Evolutionary conservation across 2,888 invertebrate species (phyloP), one percentile per base, ranked within the genome.

Genomic region (Taphrorychus bicolor): DNA sequence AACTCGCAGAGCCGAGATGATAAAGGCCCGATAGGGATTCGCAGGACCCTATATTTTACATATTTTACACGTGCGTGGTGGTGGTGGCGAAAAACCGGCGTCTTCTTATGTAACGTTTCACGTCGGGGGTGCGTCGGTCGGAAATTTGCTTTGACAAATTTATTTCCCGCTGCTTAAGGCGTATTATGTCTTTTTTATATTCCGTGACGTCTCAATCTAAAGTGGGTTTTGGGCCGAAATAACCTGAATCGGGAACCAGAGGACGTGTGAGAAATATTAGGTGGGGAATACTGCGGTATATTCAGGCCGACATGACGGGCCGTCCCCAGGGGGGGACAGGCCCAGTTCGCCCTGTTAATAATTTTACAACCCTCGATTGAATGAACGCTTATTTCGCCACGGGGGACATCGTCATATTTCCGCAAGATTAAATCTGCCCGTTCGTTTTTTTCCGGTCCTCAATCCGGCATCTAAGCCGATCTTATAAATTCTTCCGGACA

Each of bases 101-200:
- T 32, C 24, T 32, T 54, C 54, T 54, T 54, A 32, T 32, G 54
- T 54, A 54, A 54, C 54, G 7, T 18, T 52, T 54, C 32, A 18
- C 16, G 56, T 23, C 52, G 40, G 17, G 54, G 32, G 54, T 14
- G 32, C 32, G 24, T 32, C 24, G 32, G n/a, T 21, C 54, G 54
- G 21, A 54, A 54, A 54, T 54, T 54, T 54, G 54, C 54, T 32
- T 54, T 69, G 69, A 69, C 69, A 69, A 69, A 69, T 69, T 69
- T 69, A 69, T 69, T 64, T 69, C 60, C 60, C 54, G 24, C 56
- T 57, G 69, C 69, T 69, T 69, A 69, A 69, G 69, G 69, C 69
- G 59, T 72, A 72, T 72, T 72, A 71, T 63, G 51, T 70, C 65
- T 68, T 63, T 64, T 68, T 70, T 70, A 66, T 54, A 54, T 54